Evolutionary conservation across 2,888 invertebrate genomes (phyloP).

Genomic region (Drosophila pseudotalamancana): DNA sequence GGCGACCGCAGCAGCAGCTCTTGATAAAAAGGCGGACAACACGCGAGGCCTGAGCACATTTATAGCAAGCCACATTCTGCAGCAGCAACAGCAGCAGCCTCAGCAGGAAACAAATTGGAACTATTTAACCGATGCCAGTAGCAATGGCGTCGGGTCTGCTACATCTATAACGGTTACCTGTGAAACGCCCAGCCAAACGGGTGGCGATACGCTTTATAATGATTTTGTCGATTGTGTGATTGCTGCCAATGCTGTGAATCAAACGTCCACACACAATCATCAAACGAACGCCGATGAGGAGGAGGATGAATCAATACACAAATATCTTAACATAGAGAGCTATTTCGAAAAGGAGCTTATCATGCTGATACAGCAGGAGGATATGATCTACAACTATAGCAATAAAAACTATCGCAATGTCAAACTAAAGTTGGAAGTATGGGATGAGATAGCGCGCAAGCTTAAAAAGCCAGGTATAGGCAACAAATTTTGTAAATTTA

Average conservation of each 20-base stretch:
- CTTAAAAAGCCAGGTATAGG: slow-evolving; percentile 78
- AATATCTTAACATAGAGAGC: slow-evolving; percentile 82
- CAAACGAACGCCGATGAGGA: slow-evolving; percentile 69
- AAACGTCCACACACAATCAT: slow-evolving; percentile 45
- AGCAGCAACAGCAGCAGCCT: slow-evolving; percentile 57
- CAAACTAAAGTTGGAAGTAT: slow-evolving; percentile 78
- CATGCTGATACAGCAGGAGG: slow-evolving; percentile 75
- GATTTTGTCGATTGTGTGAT: slow-evolving; percentile 78
- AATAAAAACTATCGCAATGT: slow-evolving; percentile 81
- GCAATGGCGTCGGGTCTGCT: slow-evolving; percentile 40
- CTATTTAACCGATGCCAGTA: slow-evolving; percentile 64
- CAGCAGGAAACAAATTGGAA: slow-evolving; percentile 74
- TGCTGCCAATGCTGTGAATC: slow-evolving; percentile 44
- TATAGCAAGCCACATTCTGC: slow-evolving; percentile 62
- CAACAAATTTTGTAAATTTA: not conserved
- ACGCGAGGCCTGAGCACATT: slow-evolving; percentile 45
- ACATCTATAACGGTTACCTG: slow-evolving; percentile 54
- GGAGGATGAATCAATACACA: slow-evolving; percentile 83
- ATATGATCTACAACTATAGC: slow-evolving; percentile 78
- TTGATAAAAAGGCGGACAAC: slow-evolving; percentile 54
- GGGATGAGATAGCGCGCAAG: slow-evolving; percentile 83
- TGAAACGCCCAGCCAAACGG: slow-evolving; percentile 42
- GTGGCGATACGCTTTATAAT: slow-evolving; percentile 71
- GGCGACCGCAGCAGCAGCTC: slow-evolving; percentile 32
- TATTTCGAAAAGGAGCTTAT: slow-evolving; percentile 83